Conservation (phyloP, 2,113 vertebrate genomes). For the Laticauda colubrina region DNA sequence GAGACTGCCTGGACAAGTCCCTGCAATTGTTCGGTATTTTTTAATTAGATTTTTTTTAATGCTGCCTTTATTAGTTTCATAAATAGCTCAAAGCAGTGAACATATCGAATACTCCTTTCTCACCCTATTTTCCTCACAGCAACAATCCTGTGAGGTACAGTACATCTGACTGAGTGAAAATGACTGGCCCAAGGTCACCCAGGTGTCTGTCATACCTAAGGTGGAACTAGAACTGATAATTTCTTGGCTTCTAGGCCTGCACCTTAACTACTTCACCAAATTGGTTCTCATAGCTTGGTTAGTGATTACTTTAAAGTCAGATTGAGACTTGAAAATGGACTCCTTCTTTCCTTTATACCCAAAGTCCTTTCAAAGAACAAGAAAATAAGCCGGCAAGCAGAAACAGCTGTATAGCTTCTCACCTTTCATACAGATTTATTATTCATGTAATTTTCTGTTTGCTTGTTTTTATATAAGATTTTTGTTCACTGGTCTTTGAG, state of each 20-base stretch:
- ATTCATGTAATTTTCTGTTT: background rate
- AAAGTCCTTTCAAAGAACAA: background rate
- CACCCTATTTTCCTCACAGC: background rate
- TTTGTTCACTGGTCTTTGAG: background rate
- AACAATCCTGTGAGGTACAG: background rate
- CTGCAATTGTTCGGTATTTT: background rate
- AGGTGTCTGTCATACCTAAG: background rate
- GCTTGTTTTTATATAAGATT: background rate
- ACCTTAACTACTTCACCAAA: background rate
- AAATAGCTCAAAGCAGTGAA: background rate
- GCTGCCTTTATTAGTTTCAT: background rate
- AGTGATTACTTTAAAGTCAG: background rate
- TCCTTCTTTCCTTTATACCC: background rate
- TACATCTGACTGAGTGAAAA: background rate
- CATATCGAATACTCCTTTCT: background rate
- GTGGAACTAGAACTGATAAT: background rate
- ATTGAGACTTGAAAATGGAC: background rate
- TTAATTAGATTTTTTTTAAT: background rate
- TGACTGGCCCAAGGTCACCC: background rate
- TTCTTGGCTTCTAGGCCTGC: background rate
- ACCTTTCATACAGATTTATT: background rate
- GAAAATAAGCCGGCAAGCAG: background rate
- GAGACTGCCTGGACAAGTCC: background rate
- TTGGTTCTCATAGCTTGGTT: background rate
- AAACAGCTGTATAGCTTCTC: background rate